Conservation (phyloP, 2,888 invertebrate species). For the Phaedon cochleariae region DNA sequence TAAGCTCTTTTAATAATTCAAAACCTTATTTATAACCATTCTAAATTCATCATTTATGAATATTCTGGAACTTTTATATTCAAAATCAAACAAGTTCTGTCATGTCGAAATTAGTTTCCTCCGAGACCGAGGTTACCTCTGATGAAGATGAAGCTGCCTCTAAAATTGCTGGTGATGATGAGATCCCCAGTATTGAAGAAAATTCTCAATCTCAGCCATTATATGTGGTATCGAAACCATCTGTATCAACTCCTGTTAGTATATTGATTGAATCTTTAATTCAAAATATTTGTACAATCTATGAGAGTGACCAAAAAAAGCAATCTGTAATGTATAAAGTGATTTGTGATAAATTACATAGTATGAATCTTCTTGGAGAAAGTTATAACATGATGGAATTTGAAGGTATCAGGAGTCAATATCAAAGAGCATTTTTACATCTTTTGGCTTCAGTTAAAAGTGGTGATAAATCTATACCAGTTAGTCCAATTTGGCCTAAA, state of each 20-base stretch:
- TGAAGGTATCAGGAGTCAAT: conserved; percentile 74
- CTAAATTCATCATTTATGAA: conserved; percentile 21
- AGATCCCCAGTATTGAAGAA: conserved; percentile 17
- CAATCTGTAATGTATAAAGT: conserved; percentile 71
- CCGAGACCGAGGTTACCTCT: too few relatives aligned
- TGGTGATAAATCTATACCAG: conserved; percentile 64
- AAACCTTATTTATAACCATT: too few relatives aligned
- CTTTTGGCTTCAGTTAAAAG: conserved; percentile 70
- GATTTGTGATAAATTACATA: conserved; percentile 73
- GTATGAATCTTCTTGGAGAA: conserved; percentile 75
- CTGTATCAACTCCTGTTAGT: conserved; percentile 69
- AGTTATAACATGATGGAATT: conserved; percentile 76
- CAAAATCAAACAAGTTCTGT: conserved; percentile 17
- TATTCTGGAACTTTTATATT: conserved; percentile 12
- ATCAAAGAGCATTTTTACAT: conserved; percentile 72
- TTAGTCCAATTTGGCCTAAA: conserved; percentile 66
- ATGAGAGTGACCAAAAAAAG: conserved; percentile 69
- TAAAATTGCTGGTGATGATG: conserved; percentile 16
- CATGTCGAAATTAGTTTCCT: conserved; percentile 25
- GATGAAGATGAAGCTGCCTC: conserved; percentile 24
- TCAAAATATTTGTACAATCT: conserved; percentile 72
- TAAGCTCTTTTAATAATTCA: too few relatives aligned
- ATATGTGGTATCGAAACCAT: conserved; percentile 24
- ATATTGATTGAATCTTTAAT: conserved; percentile 76
- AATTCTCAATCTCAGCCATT: conserved; percentile 22